Conservation (phyloP, 2,888 invertebrate genomes). For the Ochropacha duplaris region DNA sequence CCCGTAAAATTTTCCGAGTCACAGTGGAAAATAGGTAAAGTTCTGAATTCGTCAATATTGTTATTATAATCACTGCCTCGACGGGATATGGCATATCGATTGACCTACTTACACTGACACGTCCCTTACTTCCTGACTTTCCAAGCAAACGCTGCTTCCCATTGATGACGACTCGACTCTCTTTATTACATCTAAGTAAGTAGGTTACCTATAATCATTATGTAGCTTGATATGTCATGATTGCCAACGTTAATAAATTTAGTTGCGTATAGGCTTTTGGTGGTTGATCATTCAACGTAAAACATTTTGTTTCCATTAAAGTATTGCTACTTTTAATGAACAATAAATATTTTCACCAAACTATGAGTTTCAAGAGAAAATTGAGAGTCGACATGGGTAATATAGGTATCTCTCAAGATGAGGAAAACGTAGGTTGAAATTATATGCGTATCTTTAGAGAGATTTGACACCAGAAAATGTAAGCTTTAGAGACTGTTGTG, state of each 20-base stretch:
- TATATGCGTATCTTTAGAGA: no score
- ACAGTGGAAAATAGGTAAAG: constrained; percentile 30
- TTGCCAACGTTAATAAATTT: not conserved
- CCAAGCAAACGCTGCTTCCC: not conserved
- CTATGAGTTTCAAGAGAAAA: no score
- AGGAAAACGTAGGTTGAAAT: no score
- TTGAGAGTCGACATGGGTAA: no score
- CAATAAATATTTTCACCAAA: no score
- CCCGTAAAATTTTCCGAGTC: not conserved
- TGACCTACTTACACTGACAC: constrained; percentile 55
- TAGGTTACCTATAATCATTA: not conserved
- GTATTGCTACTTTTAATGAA: no score
- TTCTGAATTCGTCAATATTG: constrained; percentile 40
- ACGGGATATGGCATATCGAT: constrained; percentile 56
- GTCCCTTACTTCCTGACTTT: constrained; percentile 6
- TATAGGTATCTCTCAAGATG: no score
- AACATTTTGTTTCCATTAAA: no score
- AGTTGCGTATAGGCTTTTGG: not conserved
- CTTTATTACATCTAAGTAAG: not conserved
- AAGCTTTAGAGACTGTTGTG: no score
- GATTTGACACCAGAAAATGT: no score
- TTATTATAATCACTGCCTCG: constrained; percentile 48
- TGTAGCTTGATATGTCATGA: not conserved
- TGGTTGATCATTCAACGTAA: not conserved
- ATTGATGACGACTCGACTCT: not conserved